Percentiles rank a stretch among this genome's conserved stretches.
Evolutionary conservation across 2,888 invertebrate genomes (phyloP).

Genomic region (Netelia virgata): DNA sequence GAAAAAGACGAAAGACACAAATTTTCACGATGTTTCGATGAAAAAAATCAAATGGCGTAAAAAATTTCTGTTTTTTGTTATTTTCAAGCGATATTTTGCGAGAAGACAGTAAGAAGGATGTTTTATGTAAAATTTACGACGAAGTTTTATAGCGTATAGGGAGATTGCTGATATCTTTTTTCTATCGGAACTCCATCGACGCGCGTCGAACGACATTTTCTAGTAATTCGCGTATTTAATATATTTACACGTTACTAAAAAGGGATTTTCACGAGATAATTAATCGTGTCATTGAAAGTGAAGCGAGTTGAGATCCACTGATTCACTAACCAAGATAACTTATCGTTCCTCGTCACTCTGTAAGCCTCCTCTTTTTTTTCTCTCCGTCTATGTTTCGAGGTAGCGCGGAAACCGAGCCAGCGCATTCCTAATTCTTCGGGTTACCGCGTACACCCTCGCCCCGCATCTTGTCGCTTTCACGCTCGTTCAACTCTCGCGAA

Average conservation of each 20-base stretch:
- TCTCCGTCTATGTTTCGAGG: background rate
- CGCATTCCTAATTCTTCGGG: constrained; percentile 66
- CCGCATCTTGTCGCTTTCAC: constrained; percentile 17
- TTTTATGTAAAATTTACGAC: too few relatives aligned
- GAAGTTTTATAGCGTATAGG: background rate
- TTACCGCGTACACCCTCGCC: constrained; percentile 47
- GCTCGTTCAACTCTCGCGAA: constrained; percentile 30
- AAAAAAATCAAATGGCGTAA: too few relatives aligned
- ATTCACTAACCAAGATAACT: constrained; percentile 69
- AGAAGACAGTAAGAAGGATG: too few relatives aligned
- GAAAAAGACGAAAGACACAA: too few relatives aligned
- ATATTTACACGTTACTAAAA: too few relatives aligned
- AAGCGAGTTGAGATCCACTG: constrained; percentile 72
- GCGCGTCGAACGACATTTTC: too few relatives aligned
- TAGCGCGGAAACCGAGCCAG: constrained; percentile 55
- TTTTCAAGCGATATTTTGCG: too few relatives aligned
- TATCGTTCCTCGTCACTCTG: constrained; percentile 65
- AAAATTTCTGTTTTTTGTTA: too few relatives aligned
- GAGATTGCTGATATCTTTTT: too few relatives aligned
- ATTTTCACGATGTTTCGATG: too few relatives aligned
- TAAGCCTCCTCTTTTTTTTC: background rate
- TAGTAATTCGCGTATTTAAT: too few relatives aligned
- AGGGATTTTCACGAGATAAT: constrained; percentile 17
- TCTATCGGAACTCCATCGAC: too few relatives aligned
- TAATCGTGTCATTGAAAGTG: constrained; percentile 42